Evolutionary conservation across 1,140 invertebrate genomes (phyloP), one percentile per base, ranked within the genome.

Genomic region (Bombus fervidus): DNA sequence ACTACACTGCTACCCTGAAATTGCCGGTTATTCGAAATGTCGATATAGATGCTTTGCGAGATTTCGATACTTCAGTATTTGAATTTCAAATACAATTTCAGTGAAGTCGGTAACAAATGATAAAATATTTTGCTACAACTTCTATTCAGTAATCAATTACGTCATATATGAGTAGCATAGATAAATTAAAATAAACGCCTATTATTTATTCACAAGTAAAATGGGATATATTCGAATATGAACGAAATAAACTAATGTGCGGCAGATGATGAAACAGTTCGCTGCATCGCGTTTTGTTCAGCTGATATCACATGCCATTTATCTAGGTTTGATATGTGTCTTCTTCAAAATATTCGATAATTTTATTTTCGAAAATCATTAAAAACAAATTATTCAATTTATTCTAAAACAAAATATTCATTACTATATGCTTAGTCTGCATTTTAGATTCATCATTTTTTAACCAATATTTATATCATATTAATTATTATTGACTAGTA

Each of bases 1-100:
- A 94, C 92, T 92, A 91, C 88, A 87, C 91, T 87, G 41, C 89
- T 87, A 90, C 74, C 86, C 81, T 86, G 86, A 90, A 90, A 83
- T 83, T 90, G 80, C 85, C 86, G 79, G 73, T 31, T 72, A 83
- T 76, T 78, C 84, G 53, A 37, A 69, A 59, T 68, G 47, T 89
- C 87, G 83, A 86, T 37, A 66, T 57, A 47, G 6, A 2, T 31
- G 47, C 41, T 71, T 41, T 62, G 72, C 85, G 62, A 76, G 78
- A 47, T 47, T n/a, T 53, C 85, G 69, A 76, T 73, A 47, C 59
- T 25, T 53, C 66, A 34, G 77, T 81, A n/a, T 77, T 18, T 73
- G 3, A 41, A 37, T 80, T 73, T 5, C 12, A 13, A 28, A 64
- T 0, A 31, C 28, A 84, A 62, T 28, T 74, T 85, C 83, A 81